Evolutionary conservation across 1,140 invertebrate species (phyloP), one percentile per base, ranked within the genome.

Genomic region (Drosophila sulfurigaster): DNA sequence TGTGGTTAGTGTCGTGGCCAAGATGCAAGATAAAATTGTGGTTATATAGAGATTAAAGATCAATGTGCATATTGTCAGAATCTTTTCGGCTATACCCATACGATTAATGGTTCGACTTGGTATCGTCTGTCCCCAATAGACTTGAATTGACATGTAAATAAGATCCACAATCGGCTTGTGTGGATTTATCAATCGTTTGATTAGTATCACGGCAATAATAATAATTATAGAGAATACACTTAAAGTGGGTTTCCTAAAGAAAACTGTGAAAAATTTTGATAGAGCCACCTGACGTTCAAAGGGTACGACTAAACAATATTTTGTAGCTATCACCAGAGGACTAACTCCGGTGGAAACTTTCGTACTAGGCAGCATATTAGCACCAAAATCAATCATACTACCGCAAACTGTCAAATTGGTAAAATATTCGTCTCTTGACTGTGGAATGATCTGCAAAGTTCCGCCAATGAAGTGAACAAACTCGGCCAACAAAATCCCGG

Each of bases 271-370:
- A 8, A 1, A 32, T 5, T 32, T 32, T 32, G 32, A 32, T 2
- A 13, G 30, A 1, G 6, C 4, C 0, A 15, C 48, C 0, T 1
- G 3, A 6, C 57, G 28, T 45, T 58, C 5, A 4, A 35, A 1
- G 5, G 63, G 70, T 38, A 73, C 5, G 1, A 67, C 41, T 10
- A 73, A 2, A 16, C 70, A 67, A 11, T n/a, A 52, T 35, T 15
- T 58, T 11, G 70, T 38, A 5, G 28, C 3, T 11, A 8, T 10
- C 8, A 54, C 2, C 7, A 38, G 2, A 0, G 70, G 35, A 38
- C n/a, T 46, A 1, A 28, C 3, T 0, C 20, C 20, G 20, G 3
- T 1, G 2, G 10, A 5, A 3, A 38, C 5, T 25, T 4, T 10
- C 1, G 1, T 11, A 10, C 45, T 45, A 1, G 35, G 1, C 3